Evolutionary conservation across 2,113 vertebrate genomes (phyloP).

Genomic region (Tetraodon nigroviridis): DNA sequence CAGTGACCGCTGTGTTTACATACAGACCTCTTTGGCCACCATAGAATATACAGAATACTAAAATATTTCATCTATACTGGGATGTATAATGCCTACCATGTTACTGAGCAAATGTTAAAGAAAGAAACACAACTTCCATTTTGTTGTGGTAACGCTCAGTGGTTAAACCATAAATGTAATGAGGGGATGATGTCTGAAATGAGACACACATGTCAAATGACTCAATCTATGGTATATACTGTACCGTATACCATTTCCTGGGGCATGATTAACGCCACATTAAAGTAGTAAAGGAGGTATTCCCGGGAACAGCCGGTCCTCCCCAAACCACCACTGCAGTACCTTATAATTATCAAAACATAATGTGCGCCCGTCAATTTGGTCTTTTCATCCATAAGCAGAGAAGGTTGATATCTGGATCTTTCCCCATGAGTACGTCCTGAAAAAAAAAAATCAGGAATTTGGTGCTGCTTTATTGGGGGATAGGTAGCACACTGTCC

Average conservation of each 20-base stretch:
- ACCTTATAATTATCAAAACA: conserved; percentile 62
- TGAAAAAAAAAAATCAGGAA: conserved; percentile 21
- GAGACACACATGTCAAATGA: conserved; percentile 57
- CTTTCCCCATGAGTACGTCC: conserved; percentile 27
- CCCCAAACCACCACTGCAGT: conserved; percentile 35
- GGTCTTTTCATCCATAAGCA: conserved; percentile 54
- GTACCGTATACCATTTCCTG: conserved; percentile 49
- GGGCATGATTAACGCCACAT: conserved; percentile 55
- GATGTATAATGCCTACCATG: conserved; percentile 15
- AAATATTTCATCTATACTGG: conserved; percentile 16
- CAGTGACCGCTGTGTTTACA: not conserved
- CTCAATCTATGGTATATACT: conserved; percentile 50
- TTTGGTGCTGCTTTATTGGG: conserved; percentile 2
- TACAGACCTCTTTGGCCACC: not conserved
- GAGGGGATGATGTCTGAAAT: conserved; percentile 46
- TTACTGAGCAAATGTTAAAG: conserved; percentile 20
- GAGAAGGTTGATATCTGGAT: conserved; percentile 40
- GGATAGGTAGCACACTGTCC: no score
- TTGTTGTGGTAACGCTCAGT: conserved; percentile 36
- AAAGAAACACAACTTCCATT: conserved; percentile 40
- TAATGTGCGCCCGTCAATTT: conserved; percentile 47
- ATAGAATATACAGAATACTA: not conserved
- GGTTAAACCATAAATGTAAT: conserved; percentile 47
- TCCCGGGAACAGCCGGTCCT: conserved; percentile 46
- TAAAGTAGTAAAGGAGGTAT: conserved; percentile 32